Evolutionary conservation across 2,888 invertebrate species (phyloP).

Genomic region (Epinotia demarniana): DNA sequence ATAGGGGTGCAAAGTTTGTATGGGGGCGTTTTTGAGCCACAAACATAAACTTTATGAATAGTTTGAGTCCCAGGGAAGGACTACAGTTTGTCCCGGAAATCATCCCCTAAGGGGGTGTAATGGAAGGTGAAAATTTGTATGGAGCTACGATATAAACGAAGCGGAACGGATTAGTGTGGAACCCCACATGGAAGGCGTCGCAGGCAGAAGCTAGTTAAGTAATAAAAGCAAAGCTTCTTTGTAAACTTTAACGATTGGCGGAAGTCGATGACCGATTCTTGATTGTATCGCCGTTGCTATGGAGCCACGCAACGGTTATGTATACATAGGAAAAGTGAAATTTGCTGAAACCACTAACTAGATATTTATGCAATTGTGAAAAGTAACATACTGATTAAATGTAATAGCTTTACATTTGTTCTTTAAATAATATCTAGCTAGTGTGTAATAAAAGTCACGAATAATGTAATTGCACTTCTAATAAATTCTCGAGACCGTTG

Average conservation of each 20-base stretch:
- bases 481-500: conserved; percentile 7
- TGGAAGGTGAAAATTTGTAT: too few species aligned
- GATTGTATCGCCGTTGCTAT: conserved; percentile 32
- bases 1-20: too few species aligned
- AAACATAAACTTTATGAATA: too few species aligned
- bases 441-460: too few species aligned
- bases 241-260: conserved; percentile 24
- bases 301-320: background rate
- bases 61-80: too few species aligned
- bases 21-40: too few species aligned
- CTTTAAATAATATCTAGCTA: background rate
- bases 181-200: too few species aligned
- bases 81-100: too few species aligned
- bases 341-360: background rate
- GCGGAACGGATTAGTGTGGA: too few species aligned
- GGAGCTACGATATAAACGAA: too few species aligned
- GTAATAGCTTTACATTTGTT: background rate
- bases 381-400: background rate
- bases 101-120: too few species aligned
- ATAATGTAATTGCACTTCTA: background rate
- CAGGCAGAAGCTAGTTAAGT: too few species aligned
- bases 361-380: background rate
- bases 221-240: background rate
- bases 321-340: conserved; percentile 14
- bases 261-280: conserved; percentile 31